These are phyloP conservation scores for Onychostoma macrolepis DNA, from an alignment of 2,113 vertebrate genomes.

Conservation along the genomic window DNA sequence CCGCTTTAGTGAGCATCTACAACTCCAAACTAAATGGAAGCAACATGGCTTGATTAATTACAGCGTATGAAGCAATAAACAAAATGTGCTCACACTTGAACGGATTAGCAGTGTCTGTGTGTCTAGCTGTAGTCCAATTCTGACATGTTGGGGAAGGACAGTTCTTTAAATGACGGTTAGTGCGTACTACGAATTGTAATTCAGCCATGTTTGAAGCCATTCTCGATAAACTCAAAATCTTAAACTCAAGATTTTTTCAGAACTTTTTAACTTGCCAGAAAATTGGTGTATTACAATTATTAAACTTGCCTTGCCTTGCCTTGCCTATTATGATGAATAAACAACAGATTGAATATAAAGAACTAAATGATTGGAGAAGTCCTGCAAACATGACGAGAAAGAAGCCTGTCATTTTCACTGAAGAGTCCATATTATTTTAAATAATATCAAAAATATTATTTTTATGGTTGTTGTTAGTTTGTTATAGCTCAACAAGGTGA, in stretches of 20 bases:
- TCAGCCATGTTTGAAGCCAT: not conserved
- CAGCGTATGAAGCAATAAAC: not conserved
- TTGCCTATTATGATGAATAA: not conserved
- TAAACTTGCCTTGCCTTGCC: too few species aligned
- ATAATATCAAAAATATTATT: not conserved
- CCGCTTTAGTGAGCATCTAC: not conserved
- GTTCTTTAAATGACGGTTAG: not conserved
- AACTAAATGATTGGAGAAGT: not conserved
- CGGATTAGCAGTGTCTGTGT: not conserved
- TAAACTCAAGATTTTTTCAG: not conserved
- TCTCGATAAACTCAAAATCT: not conserved
- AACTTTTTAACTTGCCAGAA: not conserved
- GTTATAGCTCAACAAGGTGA: not conserved
- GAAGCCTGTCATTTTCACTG: too few species aligned
- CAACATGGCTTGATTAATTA: constrained; percentile 33
- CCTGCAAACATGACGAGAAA: not conserved
- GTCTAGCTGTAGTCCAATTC: not conserved
- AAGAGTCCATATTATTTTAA: too few species aligned
- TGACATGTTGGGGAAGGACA: not conserved
- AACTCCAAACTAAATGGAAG: constrained; percentile 15
- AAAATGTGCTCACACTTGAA: not conserved
- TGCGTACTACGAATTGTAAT: not conserved
- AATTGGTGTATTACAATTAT: too few species aligned
- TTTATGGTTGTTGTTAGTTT: not conserved
- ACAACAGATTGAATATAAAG: not conserved